These are phyloP conservation scores for Tychaedon coryphoeus DNA, from an alignment of 2,113 vertebrate genomes.

Conservation along the genomic window DNA sequence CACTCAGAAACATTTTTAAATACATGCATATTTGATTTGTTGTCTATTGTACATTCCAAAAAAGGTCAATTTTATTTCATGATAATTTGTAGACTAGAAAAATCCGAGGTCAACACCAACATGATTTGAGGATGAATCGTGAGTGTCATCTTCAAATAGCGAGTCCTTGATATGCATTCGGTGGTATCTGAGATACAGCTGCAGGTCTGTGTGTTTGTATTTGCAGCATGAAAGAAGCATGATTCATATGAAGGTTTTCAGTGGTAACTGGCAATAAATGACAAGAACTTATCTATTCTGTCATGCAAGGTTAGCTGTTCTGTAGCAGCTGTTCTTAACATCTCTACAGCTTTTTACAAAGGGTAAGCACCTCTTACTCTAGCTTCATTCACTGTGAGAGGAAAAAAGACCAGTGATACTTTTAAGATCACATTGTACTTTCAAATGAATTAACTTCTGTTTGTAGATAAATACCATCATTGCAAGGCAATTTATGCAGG, in stretches of 20 bases:
- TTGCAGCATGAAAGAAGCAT: background rate
- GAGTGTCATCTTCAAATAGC: background rate
- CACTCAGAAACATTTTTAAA: background rate
- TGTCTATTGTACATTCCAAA: background rate
- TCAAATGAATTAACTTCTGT: background rate
- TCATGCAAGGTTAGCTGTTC: background rate
- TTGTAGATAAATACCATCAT: background rate
- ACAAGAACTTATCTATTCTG: background rate
- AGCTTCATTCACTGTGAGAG: background rate
- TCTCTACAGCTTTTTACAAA: background rate
- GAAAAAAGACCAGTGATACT: background rate
- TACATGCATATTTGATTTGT: background rate
- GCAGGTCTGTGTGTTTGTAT: background rate
- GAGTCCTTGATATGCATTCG: background rate
- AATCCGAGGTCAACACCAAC: background rate
- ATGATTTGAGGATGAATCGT: background rate
- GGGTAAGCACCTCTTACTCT: background rate
- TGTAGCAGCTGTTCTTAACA: background rate
- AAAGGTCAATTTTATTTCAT: background rate
- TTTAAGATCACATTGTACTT: background rate
- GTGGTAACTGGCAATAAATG: background rate
- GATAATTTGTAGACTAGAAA: background rate
- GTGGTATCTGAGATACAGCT: background rate
- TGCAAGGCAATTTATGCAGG: background rate
- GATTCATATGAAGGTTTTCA: background rate